These are phyloP conservation scores for Austrofundulus limnaeus DNA, from an alignment of 2,113 vertebrate species.

Conservation along the genomic window DNA sequence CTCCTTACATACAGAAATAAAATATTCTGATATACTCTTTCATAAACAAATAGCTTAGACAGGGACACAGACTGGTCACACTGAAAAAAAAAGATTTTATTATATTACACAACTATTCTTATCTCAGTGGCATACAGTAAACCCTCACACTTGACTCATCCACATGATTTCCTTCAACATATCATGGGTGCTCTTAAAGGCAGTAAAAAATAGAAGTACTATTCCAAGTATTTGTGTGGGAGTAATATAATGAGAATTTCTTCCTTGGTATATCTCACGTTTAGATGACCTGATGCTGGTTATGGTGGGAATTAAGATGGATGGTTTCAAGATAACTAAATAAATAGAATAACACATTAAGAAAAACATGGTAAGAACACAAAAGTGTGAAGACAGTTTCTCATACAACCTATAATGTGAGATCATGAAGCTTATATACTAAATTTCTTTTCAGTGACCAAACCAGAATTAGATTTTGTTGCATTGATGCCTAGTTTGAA, in stretches of 20 bases:
- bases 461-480: neutral
- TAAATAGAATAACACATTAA: slow-evolving; percentile 17
- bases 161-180: slow-evolving; percentile 49
- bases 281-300: slow-evolving; percentile 50
- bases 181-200: slow-evolving; percentile 51
- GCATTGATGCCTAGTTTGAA: neutral
- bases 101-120: slow-evolving; percentile 27
- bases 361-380: slow-evolving; percentile 5
- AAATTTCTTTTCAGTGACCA: neutral
- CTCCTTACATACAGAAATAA: slow-evolving; percentile 1
- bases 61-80: slow-evolving; percentile 43
- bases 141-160: slow-evolving; percentile 64
- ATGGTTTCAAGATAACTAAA: slow-evolving; percentile 13
- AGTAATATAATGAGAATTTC: slow-evolving; percentile 63
- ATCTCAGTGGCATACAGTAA: slow-evolving; percentile 37
- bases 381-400: slow-evolving; percentile 14
- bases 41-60: slow-evolving; percentile 35
- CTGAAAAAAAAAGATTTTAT: slow-evolving; percentile 43
- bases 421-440: neutral
- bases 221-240: slow-evolving; percentile 68
- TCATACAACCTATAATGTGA: slow-evolving; percentile 2
- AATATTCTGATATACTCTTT: neutral
- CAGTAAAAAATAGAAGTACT: slow-evolving; percentile 63
- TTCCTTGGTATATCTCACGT: slow-evolving; percentile 56
- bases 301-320: slow-evolving; percentile 19